Base-by-base conservation (phyloP, 2,888 invertebrate genomes). In the Drosophila tanythrix region DNA sequence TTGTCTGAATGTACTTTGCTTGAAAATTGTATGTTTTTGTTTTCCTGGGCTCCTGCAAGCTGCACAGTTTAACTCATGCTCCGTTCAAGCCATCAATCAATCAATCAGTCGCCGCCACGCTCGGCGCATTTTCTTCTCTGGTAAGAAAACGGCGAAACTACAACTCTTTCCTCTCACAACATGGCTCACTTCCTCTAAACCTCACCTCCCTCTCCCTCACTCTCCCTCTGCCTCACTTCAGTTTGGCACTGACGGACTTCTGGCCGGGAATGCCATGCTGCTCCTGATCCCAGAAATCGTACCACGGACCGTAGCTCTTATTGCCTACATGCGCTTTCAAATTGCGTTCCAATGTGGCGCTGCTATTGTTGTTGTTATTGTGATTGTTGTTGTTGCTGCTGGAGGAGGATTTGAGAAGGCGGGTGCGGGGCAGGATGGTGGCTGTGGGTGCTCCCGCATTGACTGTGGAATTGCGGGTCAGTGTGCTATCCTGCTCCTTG, bases 231-330 rank as follows among this genome's bases (percentile, higher is more conserved):
- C 5, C 40, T 69, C 76, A 88, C 68, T 91, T 89, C 50, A 86
- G 67, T 75, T 90, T 91, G 68, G 86, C 83, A 43, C 74, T 81
- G 13, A 73, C 60, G 4, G 80, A 67, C 63, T 89, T 83, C 60
- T 84, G 88, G 18, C 70, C 82, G 59, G 72, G 46, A 40, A 81
- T 83, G 52, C 79, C 85, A 50, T 90, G 90, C 46, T 90, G 89
- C 35, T 90, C 88, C 70, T 92, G 92, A 66, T 92, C 97, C 97
- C 97, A 97, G 74, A 97, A 94, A 93, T 97, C 97, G 91, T 97
- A 97, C 97, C 97, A 97, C 0, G 97, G 97, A 1, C 97, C 97
- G 91, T 97, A 97, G 80, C 95, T 96, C 89, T 96, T 96, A 61
- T 70, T 81, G 21, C 82, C 83, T 48, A 81, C 77, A 59, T 79